Base-by-base conservation (phyloP, 2,113 vertebrate species). In the Mystacornis crossleyi region DNA sequence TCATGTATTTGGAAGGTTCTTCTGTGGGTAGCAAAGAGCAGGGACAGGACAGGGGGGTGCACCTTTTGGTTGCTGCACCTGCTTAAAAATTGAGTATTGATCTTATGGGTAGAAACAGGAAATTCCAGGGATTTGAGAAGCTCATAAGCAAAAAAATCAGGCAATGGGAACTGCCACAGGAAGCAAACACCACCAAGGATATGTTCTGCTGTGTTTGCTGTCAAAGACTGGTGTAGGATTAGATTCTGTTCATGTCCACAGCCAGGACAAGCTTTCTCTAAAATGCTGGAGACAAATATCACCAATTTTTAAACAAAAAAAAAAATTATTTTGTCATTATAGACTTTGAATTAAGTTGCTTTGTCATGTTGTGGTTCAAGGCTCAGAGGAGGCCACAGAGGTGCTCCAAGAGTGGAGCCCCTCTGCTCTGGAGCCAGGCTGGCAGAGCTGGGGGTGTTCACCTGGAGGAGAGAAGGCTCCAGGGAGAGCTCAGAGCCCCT, bases 391-490 rank as follows among this genome's bases (percentile, higher is more conserved):
- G 15, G 18, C 8, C 14, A 6, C 2, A 3, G 33, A 73, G 34
- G 0, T 57, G 42, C 2, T 57, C 36, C 2, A 2, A 11, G 15
- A 18, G 7, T 66, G 86, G 36, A 81, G 17, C 3, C 34, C 25
- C 42, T 50, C 58, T 72, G 66, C 57, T 43, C 43, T 81, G 77
- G 43, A 60, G 24, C 38, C 61, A 74, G 60, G 3, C 60, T 74
- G 69, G 77, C 18, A 45, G 60, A 74, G 28, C 36, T 89, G 78
- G 28, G 12, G 10, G 2, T 28, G 36, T 0, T 73, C 38, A 53
- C 5, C 28, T n/a, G 43, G 60, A 66, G 4, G 16, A 0, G 33
- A 25, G 19, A n/a, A 60, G 34, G 45, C 1, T 66, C 38, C 0
- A 0, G 34, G 25, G 45, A 78, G 1, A 61, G 0, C 23, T 69